Conservation (phyloP, 2,113 vertebrate species). For the Heterotilapia buettikoferi region DNA sequence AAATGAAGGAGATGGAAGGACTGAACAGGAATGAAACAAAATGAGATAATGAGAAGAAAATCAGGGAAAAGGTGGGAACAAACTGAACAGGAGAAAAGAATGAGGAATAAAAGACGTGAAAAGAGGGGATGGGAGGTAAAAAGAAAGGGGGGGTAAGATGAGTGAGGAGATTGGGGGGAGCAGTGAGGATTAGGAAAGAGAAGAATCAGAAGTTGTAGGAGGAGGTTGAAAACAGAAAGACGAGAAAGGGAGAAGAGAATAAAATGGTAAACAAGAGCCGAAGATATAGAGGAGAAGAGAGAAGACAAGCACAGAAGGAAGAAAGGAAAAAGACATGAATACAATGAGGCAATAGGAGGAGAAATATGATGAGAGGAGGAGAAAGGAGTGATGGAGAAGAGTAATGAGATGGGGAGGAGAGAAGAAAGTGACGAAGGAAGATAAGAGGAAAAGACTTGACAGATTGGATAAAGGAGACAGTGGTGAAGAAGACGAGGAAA, state of each 20-base stretch:
- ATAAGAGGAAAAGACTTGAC: not conserved
- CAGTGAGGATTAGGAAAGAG: not conserved
- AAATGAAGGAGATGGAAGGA: not conserved
- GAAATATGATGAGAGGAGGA: not conserved
- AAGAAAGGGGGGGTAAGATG: not conserved
- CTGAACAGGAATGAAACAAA: not conserved
- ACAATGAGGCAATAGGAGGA: not conserved
- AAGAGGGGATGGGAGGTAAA: not conserved
- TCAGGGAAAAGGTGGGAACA: not conserved
- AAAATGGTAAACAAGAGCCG: not conserved
- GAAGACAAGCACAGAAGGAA: not conserved
- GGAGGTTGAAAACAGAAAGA: not conserved
- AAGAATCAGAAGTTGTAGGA: not conserved
- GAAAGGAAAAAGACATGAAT: rapidly evolving
- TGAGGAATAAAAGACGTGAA: not conserved
- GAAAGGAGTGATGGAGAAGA: not conserved
- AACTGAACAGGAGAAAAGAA: not conserved
- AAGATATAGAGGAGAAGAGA: not conserved
- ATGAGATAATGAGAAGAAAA: not conserved
- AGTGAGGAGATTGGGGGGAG: not conserved
- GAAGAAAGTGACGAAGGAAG: too few species aligned
- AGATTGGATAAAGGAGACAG: not conserved
- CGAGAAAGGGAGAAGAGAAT: not conserved
- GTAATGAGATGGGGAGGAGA: not conserved
- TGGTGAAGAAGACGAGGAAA: not conserved